phyloP scores from a whole-genome alignment of 30 jellyfish, hydroid and myxozoan species.

The Haliclystus octoradiatus region DNA sequence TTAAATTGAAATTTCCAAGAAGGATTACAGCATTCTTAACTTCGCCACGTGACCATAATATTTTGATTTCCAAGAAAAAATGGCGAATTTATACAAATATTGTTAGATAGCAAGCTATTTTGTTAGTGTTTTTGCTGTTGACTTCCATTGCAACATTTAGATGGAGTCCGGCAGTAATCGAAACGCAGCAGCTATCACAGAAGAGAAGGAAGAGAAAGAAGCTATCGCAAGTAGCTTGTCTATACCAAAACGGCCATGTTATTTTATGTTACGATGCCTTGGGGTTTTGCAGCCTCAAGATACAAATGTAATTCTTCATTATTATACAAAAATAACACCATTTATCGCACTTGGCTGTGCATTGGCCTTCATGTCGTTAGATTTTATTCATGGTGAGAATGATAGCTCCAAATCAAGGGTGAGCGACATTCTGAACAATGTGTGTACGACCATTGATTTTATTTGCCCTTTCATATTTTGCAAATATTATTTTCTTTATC shows the following conservation, averaged over 20 bases:
- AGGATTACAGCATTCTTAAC: too few species aligned
- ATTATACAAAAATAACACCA: constrained; percentile 13
- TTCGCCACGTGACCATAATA: too few species aligned
- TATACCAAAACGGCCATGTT: constrained; percentile 41
- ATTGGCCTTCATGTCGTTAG: constrained; percentile 5
- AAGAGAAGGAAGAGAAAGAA: too few species aligned
- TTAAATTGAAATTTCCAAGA: too few species aligned
- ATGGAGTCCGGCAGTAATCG: too few species aligned
- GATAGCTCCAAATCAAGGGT: constrained; percentile 13
- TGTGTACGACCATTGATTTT: constrained; percentile 44
- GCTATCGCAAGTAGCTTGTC: too few species aligned
- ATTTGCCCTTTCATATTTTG: constrained; percentile 46
- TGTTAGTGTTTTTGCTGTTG: too few species aligned
- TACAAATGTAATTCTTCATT: constrained; percentile 11
- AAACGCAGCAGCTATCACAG: too few species aligned
- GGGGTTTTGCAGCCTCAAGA: constrained; percentile 71
- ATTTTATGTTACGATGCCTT: constrained; percentile 25
- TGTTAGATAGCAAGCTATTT: too few species aligned
- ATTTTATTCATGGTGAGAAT: constrained; percentile 19
- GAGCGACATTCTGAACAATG: constrained; percentile 36
- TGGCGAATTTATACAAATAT: too few species aligned
- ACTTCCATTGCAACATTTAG: too few species aligned
- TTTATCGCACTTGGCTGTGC: background rate
- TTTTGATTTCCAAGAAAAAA: too few species aligned
- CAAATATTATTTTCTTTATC: constrained; percentile 32